Evolutionary conservation across 2,113 vertebrate genomes (phyloP), one percentile per base, ranked within the genome.

Genomic region (Brachyhypopomus occidentalis): DNA sequence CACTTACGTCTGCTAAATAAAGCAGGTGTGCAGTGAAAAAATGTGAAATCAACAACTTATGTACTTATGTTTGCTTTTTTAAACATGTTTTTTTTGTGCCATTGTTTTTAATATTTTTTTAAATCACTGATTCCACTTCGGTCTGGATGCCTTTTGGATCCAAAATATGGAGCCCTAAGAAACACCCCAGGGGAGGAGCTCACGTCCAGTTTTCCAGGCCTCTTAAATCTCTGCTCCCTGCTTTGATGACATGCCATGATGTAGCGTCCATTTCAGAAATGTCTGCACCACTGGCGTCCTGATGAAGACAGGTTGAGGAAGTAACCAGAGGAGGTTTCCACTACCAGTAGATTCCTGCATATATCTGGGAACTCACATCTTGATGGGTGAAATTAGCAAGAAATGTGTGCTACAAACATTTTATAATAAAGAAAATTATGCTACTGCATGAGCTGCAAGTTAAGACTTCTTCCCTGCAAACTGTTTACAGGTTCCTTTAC

Each of bases 191-290:
- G 23, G 27, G 25, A 52, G 30, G 30, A 30, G 30, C 30, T 30
- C n/a, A 55, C 14, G n/a, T 20, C 56, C 30, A 12, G 20, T 16
- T 30, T 67, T 56, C n/a, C 55, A 19, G 20, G 19, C n/a, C 22
- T 12, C 48, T 70, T 70, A 25, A 58, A 23, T 20, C 30, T 14
- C 38, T 20, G 52, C n/a, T 1, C 30, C 5, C 20, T 59, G 76
- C 63, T 83, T 60, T 82, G 66, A 69, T 63, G n/a, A 20, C 41
- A 45, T 5, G 27, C 8, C 75, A 64, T 22, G 58, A 22, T 67
- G 60, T 30, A 59, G 36, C 4, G 27, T 70, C 52, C 6, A 36
- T 75, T 59, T 60, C 16, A 30, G 5, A 7, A 30, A 22, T 19
- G 58, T 45, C 52, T 62, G 38, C 48, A 34, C 78, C 19, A 38